Evolutionary conservation across 2,797 vertebrate species (phyloP), one percentile per base, ranked within the genome.

Genomic region (Calcarius lapponicus): DNA sequence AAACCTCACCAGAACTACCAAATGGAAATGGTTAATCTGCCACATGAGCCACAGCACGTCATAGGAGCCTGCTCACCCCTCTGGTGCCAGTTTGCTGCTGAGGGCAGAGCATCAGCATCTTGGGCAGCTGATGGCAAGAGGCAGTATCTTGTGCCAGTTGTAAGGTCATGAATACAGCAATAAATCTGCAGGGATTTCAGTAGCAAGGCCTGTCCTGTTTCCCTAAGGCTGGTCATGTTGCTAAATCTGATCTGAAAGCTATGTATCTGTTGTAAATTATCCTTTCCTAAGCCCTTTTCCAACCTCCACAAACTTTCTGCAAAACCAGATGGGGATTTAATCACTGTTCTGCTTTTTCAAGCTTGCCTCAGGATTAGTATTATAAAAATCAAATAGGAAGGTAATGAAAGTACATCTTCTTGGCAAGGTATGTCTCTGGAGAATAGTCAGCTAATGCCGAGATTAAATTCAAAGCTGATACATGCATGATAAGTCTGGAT

Each of bases 391-490:
- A 71, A 64, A 88, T 25, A 50, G 36, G 32, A 78, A 71, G 42
- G 50, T 88, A 81, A 88, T 64, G 47, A 86, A 93, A 93, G 72
- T 65, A 42, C 50, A 69, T 95, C 65, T 87, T 85, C 64, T 54
- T 88, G 95, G 26, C 66, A 93, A n/a, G 19, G 26, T 78, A 43
- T 5, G 0, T 67, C 43, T 94, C 61, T 71, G n/a, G 34, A 29
- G 57, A 60, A 67, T 86, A 74, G 70, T 67, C 42, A 45, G 32
- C 71, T 88, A 93, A 79, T 67, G 61, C 32, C 2, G 13, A 80
- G 50, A 72, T 74, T 86, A 90, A 80, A 88, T 86, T 93, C 42
- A 71, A 78, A 88, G 60, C 42, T 88, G 86, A 90, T 92, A 53
- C 42, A 29, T 57, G 40, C 40, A 21, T 64, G 53, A 3, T 87